Evolutionary conservation across 1,140 invertebrate genomes (phyloP).

Genomic region (Nebria ingens): DNA sequence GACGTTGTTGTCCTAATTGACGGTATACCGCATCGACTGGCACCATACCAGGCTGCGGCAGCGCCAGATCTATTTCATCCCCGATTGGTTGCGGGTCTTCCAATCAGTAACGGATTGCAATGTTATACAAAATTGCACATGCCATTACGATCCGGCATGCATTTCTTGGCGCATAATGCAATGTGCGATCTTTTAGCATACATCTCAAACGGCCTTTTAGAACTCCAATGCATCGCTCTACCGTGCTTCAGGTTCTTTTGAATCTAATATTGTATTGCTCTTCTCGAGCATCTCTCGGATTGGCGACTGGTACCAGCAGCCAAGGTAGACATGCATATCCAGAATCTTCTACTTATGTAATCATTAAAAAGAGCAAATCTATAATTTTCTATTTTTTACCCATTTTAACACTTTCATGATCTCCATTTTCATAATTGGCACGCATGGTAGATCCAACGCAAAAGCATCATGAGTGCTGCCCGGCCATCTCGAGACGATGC

Average conservation of each 20-base stretch:
- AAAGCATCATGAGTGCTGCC: background rate
- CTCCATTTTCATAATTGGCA: background rate
- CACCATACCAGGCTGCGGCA: too few relatives aligned
- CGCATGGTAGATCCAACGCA: slow-evolving; percentile 2
- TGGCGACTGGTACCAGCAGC: background rate
- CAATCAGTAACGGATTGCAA: background rate
- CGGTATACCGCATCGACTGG: too few relatives aligned
- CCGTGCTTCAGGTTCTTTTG: background rate
- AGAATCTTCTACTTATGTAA: background rate
- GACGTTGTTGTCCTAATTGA: too few relatives aligned
- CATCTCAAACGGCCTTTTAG: background rate
- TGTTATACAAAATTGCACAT: background rate
- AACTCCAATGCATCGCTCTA: background rate
- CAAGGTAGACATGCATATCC: background rate
- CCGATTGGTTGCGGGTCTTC: background rate
- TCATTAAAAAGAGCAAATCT: background rate
- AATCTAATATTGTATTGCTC: background rate
- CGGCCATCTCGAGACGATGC: slow-evolving; percentile 2
- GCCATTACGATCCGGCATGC: background rate
- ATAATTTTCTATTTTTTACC: background rate
- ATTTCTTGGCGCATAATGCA: background rate
- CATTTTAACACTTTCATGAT: background rate
- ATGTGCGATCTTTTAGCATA: background rate
- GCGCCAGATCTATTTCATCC: too few relatives aligned
- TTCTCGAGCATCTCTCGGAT: background rate